Percentiles rank a stretch among this genome's conserved stretches.
phyloP scores from a whole-genome alignment of 2,797 vertebrate species.

The Danio albolineatus region DNA sequence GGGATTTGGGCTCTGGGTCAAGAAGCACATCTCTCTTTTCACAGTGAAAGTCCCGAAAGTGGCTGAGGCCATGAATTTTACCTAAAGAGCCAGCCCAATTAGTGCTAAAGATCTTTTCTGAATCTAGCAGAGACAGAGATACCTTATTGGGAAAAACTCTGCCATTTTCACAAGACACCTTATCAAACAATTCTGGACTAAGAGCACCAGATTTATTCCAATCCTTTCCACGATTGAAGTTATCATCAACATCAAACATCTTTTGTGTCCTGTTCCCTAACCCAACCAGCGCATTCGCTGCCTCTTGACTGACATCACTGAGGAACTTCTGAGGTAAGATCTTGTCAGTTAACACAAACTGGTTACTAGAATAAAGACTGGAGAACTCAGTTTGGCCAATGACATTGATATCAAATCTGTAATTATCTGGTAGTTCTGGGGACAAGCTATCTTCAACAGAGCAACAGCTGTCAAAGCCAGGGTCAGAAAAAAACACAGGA shows the following conservation, averaged over 20 bases:
- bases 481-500: constrained; percentile 86
- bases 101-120: constrained; percentile 70
- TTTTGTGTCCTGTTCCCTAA: constrained; percentile 66
- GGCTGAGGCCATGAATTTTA: constrained; percentile 84
- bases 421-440: constrained; percentile 91
- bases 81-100: constrained; percentile 76
- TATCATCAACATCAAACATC: constrained; percentile 63
- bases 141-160: constrained; percentile 77
- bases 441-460: constrained; percentile 96
- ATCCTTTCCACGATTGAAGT: constrained; percentile 65
- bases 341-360: constrained; percentile 95
- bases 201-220: constrained; percentile 74
- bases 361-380: constrained; percentile 92
- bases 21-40: constrained; percentile 81
- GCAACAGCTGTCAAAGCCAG: constrained; percentile 91
- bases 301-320: constrained; percentile 92
- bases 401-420: constrained; percentile 95
- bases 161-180: constrained; percentile 74
- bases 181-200: constrained; percentile 90
- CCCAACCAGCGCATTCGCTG: constrained; percentile 70
- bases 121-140: constrained; percentile 75
- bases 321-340: constrained; percentile 93
- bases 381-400: constrained; percentile 93
- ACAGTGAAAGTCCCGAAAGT: constrained; percentile 92
- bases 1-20: constrained; percentile 80